These are phyloP conservation scores for Telenomus remus DNA, from an alignment of 1,140 invertebrate genomes.

Conservation along the genomic window DNA sequence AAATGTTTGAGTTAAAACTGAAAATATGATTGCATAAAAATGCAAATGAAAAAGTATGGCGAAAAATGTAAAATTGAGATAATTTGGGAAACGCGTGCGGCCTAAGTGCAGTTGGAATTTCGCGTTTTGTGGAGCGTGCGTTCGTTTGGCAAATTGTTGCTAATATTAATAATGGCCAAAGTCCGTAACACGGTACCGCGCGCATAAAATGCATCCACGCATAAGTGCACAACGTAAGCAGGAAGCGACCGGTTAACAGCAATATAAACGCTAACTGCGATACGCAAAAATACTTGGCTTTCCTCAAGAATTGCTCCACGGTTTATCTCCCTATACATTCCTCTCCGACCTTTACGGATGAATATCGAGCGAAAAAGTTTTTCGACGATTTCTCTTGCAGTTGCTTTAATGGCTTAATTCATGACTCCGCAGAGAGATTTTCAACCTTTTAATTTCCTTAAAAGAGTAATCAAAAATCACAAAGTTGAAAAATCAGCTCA, in stretches of 20 bases:
- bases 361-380: background rate
- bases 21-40: too few relatives aligned
- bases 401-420: too few relatives aligned
- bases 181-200: constrained; percentile 14
- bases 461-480: too few relatives aligned
- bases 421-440: too few relatives aligned
- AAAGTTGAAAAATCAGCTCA: too few relatives aligned
- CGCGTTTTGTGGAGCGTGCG: constrained; percentile 17
- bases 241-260: constrained; percentile 67
- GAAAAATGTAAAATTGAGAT: too few relatives aligned
- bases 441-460: too few relatives aligned
- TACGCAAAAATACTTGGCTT: constrained; percentile 32
- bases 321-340: constrained; percentile 3
- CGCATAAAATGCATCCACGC: constrained; percentile 40
- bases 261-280: constrained; percentile 62
- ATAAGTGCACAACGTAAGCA: constrained; percentile 61
- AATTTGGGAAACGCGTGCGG: too few relatives aligned
- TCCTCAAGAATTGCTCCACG: constrained; percentile 19
- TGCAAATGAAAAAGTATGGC: background rate
- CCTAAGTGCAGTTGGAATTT: constrained; percentile 4
- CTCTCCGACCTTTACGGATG: background rate
- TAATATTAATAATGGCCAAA: constrained; percentile 33
- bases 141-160: constrained; percentile 29
- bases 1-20: too few relatives aligned
- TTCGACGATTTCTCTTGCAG: background rate